Base-by-base conservation (phyloP, 1,140 invertebrate species). In the Bombyx mandarina region DNA sequence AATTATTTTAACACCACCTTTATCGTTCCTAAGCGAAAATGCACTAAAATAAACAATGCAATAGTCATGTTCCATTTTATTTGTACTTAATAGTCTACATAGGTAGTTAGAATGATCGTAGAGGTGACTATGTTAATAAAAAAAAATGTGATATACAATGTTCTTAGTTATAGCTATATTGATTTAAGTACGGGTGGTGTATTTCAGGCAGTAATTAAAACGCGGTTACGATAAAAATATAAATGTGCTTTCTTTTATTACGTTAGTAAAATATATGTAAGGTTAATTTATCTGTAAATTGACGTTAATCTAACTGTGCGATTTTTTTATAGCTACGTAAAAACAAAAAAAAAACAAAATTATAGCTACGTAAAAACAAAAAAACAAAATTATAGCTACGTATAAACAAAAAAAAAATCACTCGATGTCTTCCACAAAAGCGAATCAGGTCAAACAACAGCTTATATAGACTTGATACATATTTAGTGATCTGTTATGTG, bases 121-220 rank as follows among this genome's bases (percentile, higher is more conserved):
- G 63, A 62, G 67, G 62, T 69, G 56, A 67, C 67, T 67, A 69
- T 63, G 75, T 67, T 71, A 75, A 72, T 69, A 68, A 70, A 77
- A 35, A 35, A 5, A 71, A 77, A 75, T 82, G 78, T 82, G 79
- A 86, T 84, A 83, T 77, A 76, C 73, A 75, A 71, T 77, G 67
- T 71, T 74, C 49, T 52, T 59, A 76, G 64, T 63, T 69, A 61
- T 52, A 60, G 71, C 60, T 62, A 71, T 67, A 61, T 72, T 66
- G 66, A 65, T 59, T 61, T 75, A 75, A 75, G 77, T 79, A 77
- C 76, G 74, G 73, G 71, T 75, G 75, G 67, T 61, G 71, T 62
- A 68, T 61, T 35, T 61, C 66, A 71, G 45, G 48, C 9, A 47
- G 35, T 56, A 56, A 47, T 47, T 47, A 48, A 18, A 47, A 56